Base-by-base conservation (phyloP, 2,888 invertebrate genomes). In the Eilema sororculum region DNA sequence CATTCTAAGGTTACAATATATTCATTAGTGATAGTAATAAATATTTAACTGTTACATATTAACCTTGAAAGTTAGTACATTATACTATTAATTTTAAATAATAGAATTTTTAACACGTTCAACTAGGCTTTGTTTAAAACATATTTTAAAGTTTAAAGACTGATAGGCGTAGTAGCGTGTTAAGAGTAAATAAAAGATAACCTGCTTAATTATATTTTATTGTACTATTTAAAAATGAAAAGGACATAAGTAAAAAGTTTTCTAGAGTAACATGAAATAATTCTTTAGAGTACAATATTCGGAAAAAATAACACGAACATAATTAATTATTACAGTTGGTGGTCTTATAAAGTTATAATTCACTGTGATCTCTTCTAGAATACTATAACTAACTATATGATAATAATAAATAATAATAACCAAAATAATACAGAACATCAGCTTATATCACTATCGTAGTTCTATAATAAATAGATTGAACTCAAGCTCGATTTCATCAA, bases 171-270 rank as follows among this genome's bases (percentile, higher is more conserved):
- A n/a, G n/a, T 52, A 8, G 52, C 52, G 52, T 52, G 52, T 52
- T 52, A 9, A 52, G n/a, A 20, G n/a, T 52, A 52, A 52, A 52
- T 52, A 52, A 52, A 52, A n/a, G 52, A 52, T n/a, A 52, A 52
- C 52, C 8, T n/a, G 52, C n/a, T n/a, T 52, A n/a, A n/a, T 52
- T n/a, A 52, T 52, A 52, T 52, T 52, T 52, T n/a, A 52, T 52
- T 2, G n/a, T n/a, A 52, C n/a, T 52, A 46, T 52, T n/a, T n/a
- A 52, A 46, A 52, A n/a, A 52, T 28, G 2, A 28, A 28, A 28
- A 28, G 5, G n/a, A 52, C 20, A 20, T 46, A 46, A 20, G 3
- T 46, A 41, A 41, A 20, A 10, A 37, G 20, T 4, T 20, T 46
- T 20, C 20, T 46, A 52, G n/a, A 9, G 52, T n/a, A 52, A 52